Base-by-base conservation (phyloP, 1,140 invertebrate genomes). In the Wasmannia auropunctata region DNA sequence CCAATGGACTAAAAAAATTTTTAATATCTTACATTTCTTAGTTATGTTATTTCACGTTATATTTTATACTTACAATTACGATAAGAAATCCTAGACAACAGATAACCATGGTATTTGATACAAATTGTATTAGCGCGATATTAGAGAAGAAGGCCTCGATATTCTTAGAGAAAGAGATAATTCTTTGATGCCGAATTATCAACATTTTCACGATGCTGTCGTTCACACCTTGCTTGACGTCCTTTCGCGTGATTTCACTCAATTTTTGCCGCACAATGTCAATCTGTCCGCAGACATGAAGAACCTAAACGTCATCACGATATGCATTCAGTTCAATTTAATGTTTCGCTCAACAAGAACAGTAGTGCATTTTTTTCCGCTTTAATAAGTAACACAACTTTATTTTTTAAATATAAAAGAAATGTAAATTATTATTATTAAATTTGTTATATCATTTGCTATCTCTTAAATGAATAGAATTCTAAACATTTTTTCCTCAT, bases 71-170 rank as follows among this genome's bases (percentile, higher is more conserved):
- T 28, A 86, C 85, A 3, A 54, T 51, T 0, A 72, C 67, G 2
- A 86, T 83, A 22, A 83, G 14, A 72, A 86, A 83, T 65, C 77
- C 85, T 22, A 83, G 22, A 31, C 25, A 83, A 65, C 85, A 86
- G 8, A 83, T 74, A n/a, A 86, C 37, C 28, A 86, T 1, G 40
- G 54, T 83, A 25, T 86, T 63, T 11, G 65, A 81, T 31, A 74
- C 14, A 1, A 83, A 80, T 51, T 80, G 77, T 31, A 69, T 8
- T n/a, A 80, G 22, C 22, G 62, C 62, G 31, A 80, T 69, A 34
- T 40, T 80, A 14, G 77, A 80, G 11, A 67, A 80, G 4, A 80
- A 22, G 0, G 2, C 8, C 22, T 80, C 77, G 34, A 80, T 69
- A 7, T 69, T 80, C 3, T 54, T 69, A 8, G 62, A 67, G 10